Conservation (phyloP, 2,113 vertebrate species). For the Semnornis frantzii region DNA sequence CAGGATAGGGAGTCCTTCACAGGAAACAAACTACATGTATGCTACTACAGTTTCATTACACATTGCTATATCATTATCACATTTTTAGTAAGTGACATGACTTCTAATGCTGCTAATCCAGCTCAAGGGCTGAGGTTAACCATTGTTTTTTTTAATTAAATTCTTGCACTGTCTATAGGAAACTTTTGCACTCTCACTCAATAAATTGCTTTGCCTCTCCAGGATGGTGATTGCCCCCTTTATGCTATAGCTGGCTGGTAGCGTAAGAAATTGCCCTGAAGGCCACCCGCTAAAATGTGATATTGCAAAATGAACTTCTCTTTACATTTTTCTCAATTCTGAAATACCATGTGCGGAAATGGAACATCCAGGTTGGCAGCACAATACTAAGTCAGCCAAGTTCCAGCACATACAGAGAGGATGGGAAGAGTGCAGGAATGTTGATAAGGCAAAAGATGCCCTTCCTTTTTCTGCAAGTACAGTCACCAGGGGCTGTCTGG, state of each 20-base stretch:
- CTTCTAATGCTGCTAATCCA: neutral
- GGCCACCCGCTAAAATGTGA: too few species aligned
- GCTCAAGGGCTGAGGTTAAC: neutral
- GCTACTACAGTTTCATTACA: neutral
- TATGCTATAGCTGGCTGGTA: neutral
- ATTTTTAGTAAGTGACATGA: fast-evolving
- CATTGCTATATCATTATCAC: fast-evolving
- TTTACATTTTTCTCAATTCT: neutral
- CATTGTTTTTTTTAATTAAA: neutral
- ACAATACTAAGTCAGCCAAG: fast-evolving
- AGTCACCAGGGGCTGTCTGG: neutral
- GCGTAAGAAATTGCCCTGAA: neutral
- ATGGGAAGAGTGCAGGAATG: neutral
- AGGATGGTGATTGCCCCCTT: neutral
- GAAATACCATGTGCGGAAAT: neutral
- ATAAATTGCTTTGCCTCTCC: neutral
- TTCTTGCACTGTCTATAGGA: neutral
- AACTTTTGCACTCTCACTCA: neutral
- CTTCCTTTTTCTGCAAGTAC: neutral
- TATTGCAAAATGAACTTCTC: neutral
- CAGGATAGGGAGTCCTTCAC: neutral
- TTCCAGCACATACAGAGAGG: fast-evolving
- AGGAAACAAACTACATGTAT: neutral
- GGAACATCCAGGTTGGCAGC: neutral
- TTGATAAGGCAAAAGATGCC: neutral